Evolutionary conservation across 2,888 invertebrate genomes (phyloP).

Genomic region (Panzeria rudis): DNA sequence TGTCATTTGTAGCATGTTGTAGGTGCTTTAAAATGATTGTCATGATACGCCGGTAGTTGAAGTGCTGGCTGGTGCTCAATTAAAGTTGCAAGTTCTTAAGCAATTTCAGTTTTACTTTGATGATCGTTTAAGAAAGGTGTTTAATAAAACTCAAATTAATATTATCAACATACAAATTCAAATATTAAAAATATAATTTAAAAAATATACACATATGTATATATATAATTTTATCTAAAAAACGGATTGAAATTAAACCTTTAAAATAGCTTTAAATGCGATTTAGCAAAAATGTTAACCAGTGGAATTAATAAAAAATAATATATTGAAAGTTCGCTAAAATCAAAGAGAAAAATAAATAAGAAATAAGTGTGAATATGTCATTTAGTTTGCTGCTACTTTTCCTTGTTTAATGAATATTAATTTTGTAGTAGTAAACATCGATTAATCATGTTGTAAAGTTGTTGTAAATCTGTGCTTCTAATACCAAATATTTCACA

Average conservation of each 20-base stretch:
- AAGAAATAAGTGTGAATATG: slow-evolving; percentile 36
- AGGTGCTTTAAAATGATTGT: slow-evolving; percentile 58
- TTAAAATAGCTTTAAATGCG: neutral
- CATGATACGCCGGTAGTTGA: slow-evolving; percentile 45
- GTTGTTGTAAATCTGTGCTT: slow-evolving; percentile 56
- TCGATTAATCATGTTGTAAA: slow-evolving; percentile 64
- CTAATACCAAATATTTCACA: slow-evolving; percentile 68
- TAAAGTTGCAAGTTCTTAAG: slow-evolving; percentile 68
- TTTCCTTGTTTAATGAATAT: slow-evolving; percentile 58
- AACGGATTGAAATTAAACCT: neutral
- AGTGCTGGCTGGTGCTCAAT: slow-evolving; percentile 63
- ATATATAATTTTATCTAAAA: neutral
- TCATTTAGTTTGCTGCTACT: slow-evolving; percentile 21
- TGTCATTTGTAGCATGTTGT: slow-evolving; percentile 58
- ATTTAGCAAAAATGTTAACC: neutral
- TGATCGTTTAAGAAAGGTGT: slow-evolving; percentile 72
- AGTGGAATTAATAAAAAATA: neutral
- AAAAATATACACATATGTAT: no score
- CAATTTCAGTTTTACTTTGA: slow-evolving; percentile 67
- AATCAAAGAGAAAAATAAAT: slow-evolving; percentile 9
- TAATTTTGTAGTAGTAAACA: slow-evolving; percentile 49
- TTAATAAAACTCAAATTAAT: slow-evolving; percentile 51
- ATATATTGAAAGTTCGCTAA: neutral
- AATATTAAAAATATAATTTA: neutral
- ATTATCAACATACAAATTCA: slow-evolving; percentile 11